Conservation (phyloP, 2,113 vertebrate species). For the Indicator indicator region DNA sequence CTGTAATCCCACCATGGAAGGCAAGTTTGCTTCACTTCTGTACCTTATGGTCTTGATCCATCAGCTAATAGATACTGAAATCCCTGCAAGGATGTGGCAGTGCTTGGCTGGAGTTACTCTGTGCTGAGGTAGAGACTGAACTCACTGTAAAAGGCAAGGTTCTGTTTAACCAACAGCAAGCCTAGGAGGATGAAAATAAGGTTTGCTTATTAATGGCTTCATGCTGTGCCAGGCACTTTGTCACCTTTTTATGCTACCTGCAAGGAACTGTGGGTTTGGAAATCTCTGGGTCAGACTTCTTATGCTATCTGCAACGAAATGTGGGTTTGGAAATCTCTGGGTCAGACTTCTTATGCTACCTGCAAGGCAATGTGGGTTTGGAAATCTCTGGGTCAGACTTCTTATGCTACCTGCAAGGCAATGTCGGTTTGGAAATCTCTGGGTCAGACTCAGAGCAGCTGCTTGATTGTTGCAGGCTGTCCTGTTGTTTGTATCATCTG, state of each 20-base stretch:
- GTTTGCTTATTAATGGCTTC: background rate
- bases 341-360: background rate
- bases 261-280: background rate
- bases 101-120: background rate
- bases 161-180: background rate
- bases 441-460: background rate
- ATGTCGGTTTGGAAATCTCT: background rate
- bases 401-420: background rate
- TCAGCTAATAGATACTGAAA: constrained; percentile 12
- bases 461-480: too few species aligned
- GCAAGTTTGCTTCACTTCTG: constrained; percentile 49
- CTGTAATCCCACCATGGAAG: constrained; percentile 44
- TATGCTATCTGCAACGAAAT: background rate
- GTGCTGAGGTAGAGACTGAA: background rate
- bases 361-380: background rate
- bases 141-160: constrained; percentile 10
- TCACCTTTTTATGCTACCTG: background rate
- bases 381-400: background rate
- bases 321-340: too few species aligned
- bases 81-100: background rate
- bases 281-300: background rate
- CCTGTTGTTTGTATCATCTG: too few species aligned
- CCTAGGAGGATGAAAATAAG: background rate
- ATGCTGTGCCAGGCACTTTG: background rate
- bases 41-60: constrained; percentile 9